phyloP scores from a whole-genome alignment of 1,140 invertebrate species.

The Saccostrea cuccullata region DNA sequence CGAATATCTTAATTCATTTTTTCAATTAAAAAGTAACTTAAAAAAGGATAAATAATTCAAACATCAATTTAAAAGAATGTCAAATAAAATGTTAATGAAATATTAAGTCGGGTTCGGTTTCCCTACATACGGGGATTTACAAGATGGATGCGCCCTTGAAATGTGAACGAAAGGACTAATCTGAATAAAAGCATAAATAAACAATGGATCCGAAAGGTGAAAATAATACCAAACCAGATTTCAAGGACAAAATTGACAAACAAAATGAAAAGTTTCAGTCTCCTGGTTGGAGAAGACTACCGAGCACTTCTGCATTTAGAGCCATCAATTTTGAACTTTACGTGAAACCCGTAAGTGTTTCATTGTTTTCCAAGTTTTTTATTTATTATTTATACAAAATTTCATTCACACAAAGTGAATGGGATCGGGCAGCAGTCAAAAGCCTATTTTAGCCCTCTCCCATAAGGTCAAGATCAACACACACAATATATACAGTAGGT shows the following conservation, averaged over 20 bases:
- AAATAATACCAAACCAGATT: background rate
- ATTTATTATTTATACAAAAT: too few relatives aligned
- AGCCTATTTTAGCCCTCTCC: too few relatives aligned
- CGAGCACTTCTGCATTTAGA: slow-evolving; percentile 69
- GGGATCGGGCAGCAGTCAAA: too few relatives aligned
- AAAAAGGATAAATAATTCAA: too few relatives aligned
- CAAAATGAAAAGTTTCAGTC: slow-evolving; percentile 14
- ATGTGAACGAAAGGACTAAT: background rate
- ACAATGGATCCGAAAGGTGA: slow-evolving; percentile 12
- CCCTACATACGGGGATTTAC: background rate
- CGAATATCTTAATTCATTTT: too few relatives aligned
- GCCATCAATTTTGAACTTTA: slow-evolving; percentile 75
- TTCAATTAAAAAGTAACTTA: too few relatives aligned
- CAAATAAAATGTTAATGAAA: too few relatives aligned
- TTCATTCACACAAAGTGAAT: too few relatives aligned
- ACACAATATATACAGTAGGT: too few relatives aligned
- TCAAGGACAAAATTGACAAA: slow-evolving; percentile 37
- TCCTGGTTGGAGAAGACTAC: slow-evolving; percentile 63
- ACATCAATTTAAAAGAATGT: too few relatives aligned
- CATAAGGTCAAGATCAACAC: too few relatives aligned
- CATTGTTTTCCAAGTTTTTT: too few relatives aligned
- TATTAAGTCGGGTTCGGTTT: slow-evolving; percentile 21
- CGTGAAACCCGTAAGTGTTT: slow-evolving; percentile 69
- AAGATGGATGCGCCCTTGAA: slow-evolving; percentile 48
- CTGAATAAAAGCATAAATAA: background rate